These are phyloP conservation scores for Cepaea nemoralis DNA, from an alignment of 1,140 invertebrate species.

Conservation along the genomic window DNA sequence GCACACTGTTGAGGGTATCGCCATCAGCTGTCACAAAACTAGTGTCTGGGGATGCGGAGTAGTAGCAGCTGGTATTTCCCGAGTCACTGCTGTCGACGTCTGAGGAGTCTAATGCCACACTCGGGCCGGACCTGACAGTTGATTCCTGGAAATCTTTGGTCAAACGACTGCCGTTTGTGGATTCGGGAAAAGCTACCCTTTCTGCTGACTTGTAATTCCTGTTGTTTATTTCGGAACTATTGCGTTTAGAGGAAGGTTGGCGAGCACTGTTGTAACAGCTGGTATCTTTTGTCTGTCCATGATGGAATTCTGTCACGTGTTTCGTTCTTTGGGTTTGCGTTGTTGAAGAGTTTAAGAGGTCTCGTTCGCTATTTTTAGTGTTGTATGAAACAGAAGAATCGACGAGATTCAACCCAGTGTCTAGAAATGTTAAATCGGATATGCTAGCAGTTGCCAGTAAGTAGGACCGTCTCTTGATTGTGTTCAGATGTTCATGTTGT, in stretches of 20 bases:
- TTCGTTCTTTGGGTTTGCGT: not conserved
- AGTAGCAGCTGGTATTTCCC: slow-evolving; percentile 1
- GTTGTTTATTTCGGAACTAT: slow-evolving; percentile 3
- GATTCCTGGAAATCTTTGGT: not conserved
- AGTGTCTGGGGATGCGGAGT: not conserved
- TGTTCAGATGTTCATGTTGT: not conserved
- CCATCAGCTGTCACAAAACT: not conserved
- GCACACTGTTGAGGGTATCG: not conserved
- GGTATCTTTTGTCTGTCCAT: not conserved
- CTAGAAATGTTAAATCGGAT: slow-evolving; percentile 11
- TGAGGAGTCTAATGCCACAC: not conserved
- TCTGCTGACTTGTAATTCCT: not conserved
- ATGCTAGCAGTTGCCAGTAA: slow-evolving; percentile 23
- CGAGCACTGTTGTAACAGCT: not conserved
- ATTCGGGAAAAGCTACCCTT: not conserved
- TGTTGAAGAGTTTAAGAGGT: not conserved
- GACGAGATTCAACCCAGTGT: not conserved
- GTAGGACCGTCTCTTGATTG: slow-evolving; percentile 20
- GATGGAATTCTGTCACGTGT: not conserved
- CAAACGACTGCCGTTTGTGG: not conserved
- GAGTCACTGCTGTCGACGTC: not conserved
- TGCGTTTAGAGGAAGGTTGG: slow-evolving; percentile 18
- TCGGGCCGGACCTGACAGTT: too few relatives aligned
- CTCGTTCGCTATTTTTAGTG: not conserved
- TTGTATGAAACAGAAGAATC: not conserved